Conservation (phyloP, 2,113 vertebrate species). For the Xerus inauris region DNA sequence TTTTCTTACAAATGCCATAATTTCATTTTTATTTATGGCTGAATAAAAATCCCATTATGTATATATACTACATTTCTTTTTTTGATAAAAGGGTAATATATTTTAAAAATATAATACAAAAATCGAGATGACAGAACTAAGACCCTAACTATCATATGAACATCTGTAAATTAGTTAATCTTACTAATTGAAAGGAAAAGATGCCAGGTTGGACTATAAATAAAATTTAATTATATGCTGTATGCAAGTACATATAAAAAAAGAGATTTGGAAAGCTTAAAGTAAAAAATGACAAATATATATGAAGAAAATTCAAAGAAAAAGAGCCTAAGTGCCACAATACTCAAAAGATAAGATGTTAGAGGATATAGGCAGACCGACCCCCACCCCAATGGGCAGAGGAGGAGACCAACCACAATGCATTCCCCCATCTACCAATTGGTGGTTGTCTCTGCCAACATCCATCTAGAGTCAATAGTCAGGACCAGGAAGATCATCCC, state of each 20-base stretch:
- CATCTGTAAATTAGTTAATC: not conserved
- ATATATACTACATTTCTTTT: too few species aligned
- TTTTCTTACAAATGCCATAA: too few species aligned
- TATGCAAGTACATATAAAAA: not conserved
- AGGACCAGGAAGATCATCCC: too few species aligned
- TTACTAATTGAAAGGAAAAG: not conserved
- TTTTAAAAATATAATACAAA: not conserved
- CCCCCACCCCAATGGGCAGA: too few species aligned
- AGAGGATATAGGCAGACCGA: too few species aligned
- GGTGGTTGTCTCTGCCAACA: too few species aligned
- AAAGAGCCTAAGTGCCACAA: not conserved
- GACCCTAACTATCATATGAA: not conserved
- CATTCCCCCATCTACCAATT: too few species aligned
- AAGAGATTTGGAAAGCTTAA: not conserved
- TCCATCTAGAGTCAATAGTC: too few species aligned
- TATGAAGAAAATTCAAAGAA: not conserved
- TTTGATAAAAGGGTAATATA: too few species aligned
- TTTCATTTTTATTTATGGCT: too few species aligned
- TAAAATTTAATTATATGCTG: not conserved
- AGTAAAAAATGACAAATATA: not conserved
- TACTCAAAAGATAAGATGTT: not conserved
- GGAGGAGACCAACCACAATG: too few species aligned
- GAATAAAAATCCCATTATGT: too few species aligned
- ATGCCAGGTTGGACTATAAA: not conserved
- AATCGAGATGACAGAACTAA: not conserved